phyloP scores from a whole-genome alignment of 2,888 invertebrate species.

The Dicycla oo region DNA sequence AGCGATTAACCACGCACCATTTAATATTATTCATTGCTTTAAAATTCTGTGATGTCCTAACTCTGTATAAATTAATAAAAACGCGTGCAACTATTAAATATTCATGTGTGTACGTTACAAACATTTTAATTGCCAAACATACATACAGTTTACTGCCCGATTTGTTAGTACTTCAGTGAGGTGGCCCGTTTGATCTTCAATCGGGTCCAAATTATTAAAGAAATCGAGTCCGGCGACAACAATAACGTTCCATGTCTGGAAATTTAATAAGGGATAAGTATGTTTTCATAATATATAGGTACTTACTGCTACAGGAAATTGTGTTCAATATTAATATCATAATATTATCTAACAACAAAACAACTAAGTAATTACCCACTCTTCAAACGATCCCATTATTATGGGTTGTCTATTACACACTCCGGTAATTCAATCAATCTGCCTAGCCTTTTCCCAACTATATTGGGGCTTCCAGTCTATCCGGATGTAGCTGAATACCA shows the following conservation, averaged over 20 bases:
- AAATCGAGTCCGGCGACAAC: conserved; percentile 73
- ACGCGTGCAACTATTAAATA: conserved; percentile 24
- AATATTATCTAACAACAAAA: not conserved
- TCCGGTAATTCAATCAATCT: not conserved
- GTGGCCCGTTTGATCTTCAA: conserved; percentile 71
- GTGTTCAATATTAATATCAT: not conserved
- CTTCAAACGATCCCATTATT: not conserved
- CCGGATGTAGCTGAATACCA: no score
- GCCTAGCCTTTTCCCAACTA: no score
- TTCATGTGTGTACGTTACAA: conserved; percentile 21
- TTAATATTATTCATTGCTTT: conserved; percentile 26
- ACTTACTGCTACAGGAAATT: conserved; percentile 12
- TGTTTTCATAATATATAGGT: not conserved
- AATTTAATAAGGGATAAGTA: conserved; percentile 33
- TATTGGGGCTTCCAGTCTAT: no score
- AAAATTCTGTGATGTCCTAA: conserved; percentile 41
- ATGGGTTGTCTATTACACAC: not conserved
- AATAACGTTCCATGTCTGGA: conserved; percentile 71
- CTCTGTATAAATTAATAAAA: conserved; percentile 33
- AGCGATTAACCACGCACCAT: conserved; percentile 26
- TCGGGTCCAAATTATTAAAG: conserved; percentile 69
- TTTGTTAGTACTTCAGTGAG: conserved; percentile 74
- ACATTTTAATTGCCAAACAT: conserved; percentile 39
- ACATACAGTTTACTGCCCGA: conserved; percentile 71
- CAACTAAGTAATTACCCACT: not conserved